Evolutionary conservation across 2,888 invertebrate species (phyloP).

Genomic region (Agonopterix arenella): DNA sequence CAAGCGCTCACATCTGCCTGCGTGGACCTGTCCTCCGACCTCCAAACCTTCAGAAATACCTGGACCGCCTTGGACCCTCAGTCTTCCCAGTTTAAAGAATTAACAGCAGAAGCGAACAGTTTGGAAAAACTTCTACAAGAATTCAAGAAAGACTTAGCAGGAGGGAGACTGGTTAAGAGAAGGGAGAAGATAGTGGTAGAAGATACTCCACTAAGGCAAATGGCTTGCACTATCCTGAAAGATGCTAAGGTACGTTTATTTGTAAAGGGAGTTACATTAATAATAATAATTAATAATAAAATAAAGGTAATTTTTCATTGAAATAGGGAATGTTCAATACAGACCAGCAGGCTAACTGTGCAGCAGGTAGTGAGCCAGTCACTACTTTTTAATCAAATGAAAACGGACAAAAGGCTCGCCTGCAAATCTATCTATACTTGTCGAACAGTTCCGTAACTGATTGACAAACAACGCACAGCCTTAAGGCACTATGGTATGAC

Average conservation of each 20-base stretch:
- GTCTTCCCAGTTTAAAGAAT: slow-evolving; percentile 5
- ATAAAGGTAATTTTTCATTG: too few relatives aligned
- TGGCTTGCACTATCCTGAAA: slow-evolving; percentile 44
- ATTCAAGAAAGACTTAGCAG: slow-evolving; percentile 30
- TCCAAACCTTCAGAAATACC: slow-evolving; percentile 27
- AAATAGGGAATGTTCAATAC: too few relatives aligned
- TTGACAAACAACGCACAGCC: too few relatives aligned
- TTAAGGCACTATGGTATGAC: too few relatives aligned
- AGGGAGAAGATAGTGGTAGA: slow-evolving; percentile 33
- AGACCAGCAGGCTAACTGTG: too few relatives aligned
- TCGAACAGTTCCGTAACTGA: too few relatives aligned
- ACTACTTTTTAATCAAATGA: too few relatives aligned
- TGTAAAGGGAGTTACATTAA: too few relatives aligned
- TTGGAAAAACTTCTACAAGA: slow-evolving; percentile 27
- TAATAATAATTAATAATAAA: too few relatives aligned
- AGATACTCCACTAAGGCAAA: slow-evolving; percentile 42
- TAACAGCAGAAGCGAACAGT: slow-evolving; percentile 21
- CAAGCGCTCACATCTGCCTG: slow-evolving; percentile 33
- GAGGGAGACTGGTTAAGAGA: slow-evolving; percentile 29
- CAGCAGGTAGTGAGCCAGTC: too few relatives aligned
- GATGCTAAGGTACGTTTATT: slow-evolving; percentile 39
- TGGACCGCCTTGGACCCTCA: slow-evolving; percentile 29
- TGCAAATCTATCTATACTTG: too few relatives aligned
- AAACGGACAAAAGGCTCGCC: too few relatives aligned
- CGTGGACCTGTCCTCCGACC: slow-evolving; percentile 26